phyloP scores from a whole-genome alignment of 2,888 invertebrate genomes.

The Polyploca ridens region DNA sequence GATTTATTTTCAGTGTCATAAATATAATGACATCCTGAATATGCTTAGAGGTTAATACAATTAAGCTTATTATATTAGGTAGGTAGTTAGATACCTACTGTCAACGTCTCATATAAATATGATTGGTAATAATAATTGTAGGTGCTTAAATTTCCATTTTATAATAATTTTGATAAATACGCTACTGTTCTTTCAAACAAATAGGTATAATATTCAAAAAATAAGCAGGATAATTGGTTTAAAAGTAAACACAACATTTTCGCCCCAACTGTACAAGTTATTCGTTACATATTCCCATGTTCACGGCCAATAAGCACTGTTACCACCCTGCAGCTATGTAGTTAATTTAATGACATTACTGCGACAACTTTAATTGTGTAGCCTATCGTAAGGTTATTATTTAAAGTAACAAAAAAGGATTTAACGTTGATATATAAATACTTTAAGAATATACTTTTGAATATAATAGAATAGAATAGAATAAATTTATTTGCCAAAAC shows the following conservation, averaged over 20 bases:
- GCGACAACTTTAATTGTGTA: neutral
- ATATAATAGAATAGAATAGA: too few species aligned
- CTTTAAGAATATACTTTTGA: too few species aligned
- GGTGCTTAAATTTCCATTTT: too few species aligned
- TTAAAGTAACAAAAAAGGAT: neutral
- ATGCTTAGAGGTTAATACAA: neutral
- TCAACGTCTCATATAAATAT: too few species aligned
- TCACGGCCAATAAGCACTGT: slow-evolving; percentile 1
- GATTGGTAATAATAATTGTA: too few species aligned
- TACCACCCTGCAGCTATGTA: neutral
- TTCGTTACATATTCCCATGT: slow-evolving; percentile 7
- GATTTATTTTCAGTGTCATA: neutral
- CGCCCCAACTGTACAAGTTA: neutral
- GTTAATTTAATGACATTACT: neutral
- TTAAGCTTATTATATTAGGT: neutral
- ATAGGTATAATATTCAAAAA: too few species aligned
- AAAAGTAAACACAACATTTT: neutral
- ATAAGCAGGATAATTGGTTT: too few species aligned
- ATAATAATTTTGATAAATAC: too few species aligned
- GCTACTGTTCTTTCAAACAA: too few species aligned
- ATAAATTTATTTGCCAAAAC: too few species aligned
- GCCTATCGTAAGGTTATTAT: neutral
- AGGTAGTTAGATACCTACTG: too few species aligned
- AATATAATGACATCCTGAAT: neutral
- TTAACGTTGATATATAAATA: too few species aligned